Evolutionary conservation across 2,888 invertebrate genomes (phyloP).

Genomic region (Sacculina carcini): DNA sequence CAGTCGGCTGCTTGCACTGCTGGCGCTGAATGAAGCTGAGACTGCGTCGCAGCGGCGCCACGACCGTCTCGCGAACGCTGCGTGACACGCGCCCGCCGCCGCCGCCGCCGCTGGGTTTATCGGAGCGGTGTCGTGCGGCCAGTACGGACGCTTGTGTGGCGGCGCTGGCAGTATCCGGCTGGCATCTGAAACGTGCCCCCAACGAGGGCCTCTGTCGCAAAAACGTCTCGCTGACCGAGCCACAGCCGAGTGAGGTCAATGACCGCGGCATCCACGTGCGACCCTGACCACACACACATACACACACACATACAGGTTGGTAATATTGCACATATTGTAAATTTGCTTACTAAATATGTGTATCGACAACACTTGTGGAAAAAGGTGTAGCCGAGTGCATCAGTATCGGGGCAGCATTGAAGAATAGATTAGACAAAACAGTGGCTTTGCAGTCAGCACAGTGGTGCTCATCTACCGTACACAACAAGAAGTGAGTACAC

Average conservation of each 20-base stretch:
- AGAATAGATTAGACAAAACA: not conserved
- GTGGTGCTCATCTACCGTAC: not conserved
- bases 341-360: too few relatives aligned
- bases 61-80: slow-evolving; percentile 11
- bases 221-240: slow-evolving; percentile 16
- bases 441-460: not conserved
- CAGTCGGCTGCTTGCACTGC: slow-evolving; percentile 17
- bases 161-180: too few relatives aligned
- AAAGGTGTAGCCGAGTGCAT: too few relatives aligned
- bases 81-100: slow-evolving; percentile 8
- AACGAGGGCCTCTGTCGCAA: not conserved
- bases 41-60: slow-evolving; percentile 21
- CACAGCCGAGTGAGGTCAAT: too few relatives aligned
- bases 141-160: too few relatives aligned
- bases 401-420: not conserved
- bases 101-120: slow-evolving; percentile 1
- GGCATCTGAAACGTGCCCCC: not conserved
- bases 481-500: not conserved
- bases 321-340: too few relatives aligned
- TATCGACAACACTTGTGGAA: too few relatives aligned
- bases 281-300: too few relatives aligned
- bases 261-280: too few relatives aligned
- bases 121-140: too few relatives aligned
- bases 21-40: slow-evolving; percentile 29
- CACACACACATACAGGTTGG: too few relatives aligned